phyloP scores from a whole-genome alignment of 2,888 invertebrate genomes.

The Resseliella maxima region DNA sequence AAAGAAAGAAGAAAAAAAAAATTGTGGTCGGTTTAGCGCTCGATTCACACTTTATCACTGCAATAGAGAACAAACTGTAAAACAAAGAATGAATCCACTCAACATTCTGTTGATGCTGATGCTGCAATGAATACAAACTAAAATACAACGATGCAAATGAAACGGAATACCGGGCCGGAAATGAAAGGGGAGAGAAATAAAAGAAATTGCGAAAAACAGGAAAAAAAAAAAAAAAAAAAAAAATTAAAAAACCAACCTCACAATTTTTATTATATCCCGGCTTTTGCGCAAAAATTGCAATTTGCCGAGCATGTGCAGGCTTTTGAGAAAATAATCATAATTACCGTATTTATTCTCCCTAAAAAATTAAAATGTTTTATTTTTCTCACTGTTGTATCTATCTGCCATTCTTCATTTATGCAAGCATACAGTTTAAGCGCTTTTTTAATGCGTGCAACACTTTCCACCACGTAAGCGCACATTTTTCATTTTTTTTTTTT shows the following conservation, averaged over 20 bases:
- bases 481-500: background rate
- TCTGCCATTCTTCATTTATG: constrained; percentile 33
- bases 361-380: constrained; percentile 26
- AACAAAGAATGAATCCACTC: background rate
- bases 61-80: background rate
- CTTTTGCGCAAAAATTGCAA: background rate
- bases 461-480: background rate
- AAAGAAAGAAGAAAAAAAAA: background rate
- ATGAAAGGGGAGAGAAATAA: background rate
- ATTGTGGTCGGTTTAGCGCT: background rate
- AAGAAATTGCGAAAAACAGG: background rate
- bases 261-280: background rate
- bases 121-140: background rate
- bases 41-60: background rate
- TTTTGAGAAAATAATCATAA: constrained; percentile 53
- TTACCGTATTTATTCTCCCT: constrained; percentile 44
- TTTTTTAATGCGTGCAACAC: background rate
- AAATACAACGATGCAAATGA: background rate
- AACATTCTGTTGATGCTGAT: constrained; percentile 19
- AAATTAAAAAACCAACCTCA: constrained; percentile 17
- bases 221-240: background rate
- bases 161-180: background rate
- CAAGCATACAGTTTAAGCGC: constrained; percentile 17
- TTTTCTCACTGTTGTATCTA: background rate
- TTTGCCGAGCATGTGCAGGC: constrained; percentile 26